phyloP scores from a whole-genome alignment of 2,888 invertebrate species.

The Herminia tarsipennalis region DNA sequence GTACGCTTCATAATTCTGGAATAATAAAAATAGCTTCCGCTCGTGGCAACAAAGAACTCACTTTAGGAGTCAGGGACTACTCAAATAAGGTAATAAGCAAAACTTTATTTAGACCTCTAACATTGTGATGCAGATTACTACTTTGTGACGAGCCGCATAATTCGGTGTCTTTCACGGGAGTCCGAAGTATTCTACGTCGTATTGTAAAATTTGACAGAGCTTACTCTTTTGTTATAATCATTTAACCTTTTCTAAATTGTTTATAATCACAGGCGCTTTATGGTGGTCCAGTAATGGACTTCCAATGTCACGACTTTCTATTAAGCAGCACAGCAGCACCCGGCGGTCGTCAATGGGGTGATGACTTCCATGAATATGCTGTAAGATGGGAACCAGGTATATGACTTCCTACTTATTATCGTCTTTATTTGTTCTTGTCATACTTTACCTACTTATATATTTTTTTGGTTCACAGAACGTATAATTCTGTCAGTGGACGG shows the following conservation, averaged over 20 bases:
- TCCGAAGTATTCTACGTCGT: too few species aligned
- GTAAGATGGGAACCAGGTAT: slow-evolving; percentile 88
- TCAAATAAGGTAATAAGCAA: slow-evolving; percentile 61
- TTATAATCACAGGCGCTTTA: slow-evolving; percentile 72
- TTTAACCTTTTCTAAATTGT: not conserved
- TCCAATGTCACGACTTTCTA: slow-evolving; percentile 62
- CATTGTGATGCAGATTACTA: too few species aligned
- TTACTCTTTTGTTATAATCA: too few species aligned
- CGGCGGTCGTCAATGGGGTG: slow-evolving; percentile 72
- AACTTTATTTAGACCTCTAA: too few species aligned
- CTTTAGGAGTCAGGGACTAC: slow-evolving; percentile 52
- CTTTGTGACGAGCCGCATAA: too few species aligned
- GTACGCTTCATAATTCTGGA: slow-evolving; percentile 86
- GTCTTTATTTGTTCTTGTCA: too few species aligned
- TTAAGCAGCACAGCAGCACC: slow-evolving; percentile 48
- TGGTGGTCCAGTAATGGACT: slow-evolving; percentile 77
- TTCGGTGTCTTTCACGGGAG: too few species aligned
- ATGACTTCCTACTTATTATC: too few species aligned
- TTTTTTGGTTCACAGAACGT: slow-evolving; percentile 61
- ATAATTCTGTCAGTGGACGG: slow-evolving; percentile 82
- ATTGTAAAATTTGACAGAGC: too few species aligned
- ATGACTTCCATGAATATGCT: slow-evolving; percentile 87
- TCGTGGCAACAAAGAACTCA: slow-evolving; percentile 85
- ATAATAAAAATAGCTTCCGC: slow-evolving; percentile 90
- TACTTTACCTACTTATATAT: too few species aligned